A percentile compares a stretch with the other conserved stretches of the same genome.
Conservation (phyloP, 2,888 invertebrate species). For the Clanis bilineata region DNA sequence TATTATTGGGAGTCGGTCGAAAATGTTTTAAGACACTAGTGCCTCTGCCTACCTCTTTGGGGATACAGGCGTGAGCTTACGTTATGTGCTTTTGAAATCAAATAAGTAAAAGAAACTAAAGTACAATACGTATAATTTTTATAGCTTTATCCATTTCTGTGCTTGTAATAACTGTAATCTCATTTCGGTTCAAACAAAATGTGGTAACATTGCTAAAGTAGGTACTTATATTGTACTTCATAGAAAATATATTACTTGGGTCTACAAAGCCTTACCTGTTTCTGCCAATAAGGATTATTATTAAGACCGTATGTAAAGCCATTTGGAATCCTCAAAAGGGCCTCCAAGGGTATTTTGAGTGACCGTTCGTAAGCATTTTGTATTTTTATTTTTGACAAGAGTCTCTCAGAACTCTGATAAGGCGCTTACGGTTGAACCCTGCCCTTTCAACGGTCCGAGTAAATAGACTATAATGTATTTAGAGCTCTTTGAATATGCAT, state of each 20-base stretch:
- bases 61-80: too few species aligned
- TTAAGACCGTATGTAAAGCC: background rate
- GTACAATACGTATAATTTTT: too few species aligned
- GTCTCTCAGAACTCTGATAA: background rate
- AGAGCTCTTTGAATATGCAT: background rate
- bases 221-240: background rate
- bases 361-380: constrained; percentile 3
- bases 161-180: too few species aligned
- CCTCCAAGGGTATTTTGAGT: background rate
- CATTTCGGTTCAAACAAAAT: too few species aligned
- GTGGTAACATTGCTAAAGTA: background rate
- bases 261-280: background rate
- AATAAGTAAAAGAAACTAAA: too few species aligned
- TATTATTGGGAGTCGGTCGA: too few species aligned
- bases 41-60: too few species aligned
- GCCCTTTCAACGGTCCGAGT: background rate
- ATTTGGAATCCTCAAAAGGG: background rate
- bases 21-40: too few species aligned
- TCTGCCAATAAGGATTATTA: constrained; percentile 2
- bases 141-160: too few species aligned
- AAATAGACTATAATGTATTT: constrained; percentile 1
- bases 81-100: too few species aligned
- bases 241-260: background rate
- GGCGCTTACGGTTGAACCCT: background rate
- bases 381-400: constrained; percentile 12